phyloP scores from a whole-genome alignment of 2,888 invertebrate genomes.

The Cerastis rubricosa region DNA sequence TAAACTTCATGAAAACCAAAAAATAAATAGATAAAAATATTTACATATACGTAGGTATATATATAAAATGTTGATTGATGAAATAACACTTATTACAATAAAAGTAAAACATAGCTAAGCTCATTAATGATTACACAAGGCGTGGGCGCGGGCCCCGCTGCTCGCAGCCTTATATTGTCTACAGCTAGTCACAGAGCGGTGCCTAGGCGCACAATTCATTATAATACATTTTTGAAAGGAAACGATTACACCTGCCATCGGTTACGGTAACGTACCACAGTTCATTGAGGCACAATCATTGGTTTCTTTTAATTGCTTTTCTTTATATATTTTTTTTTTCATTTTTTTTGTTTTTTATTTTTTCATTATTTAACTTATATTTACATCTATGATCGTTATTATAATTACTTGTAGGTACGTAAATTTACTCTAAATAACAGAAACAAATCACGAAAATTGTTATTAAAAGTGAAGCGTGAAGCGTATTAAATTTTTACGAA shows the following conservation, averaged over 20 bases:
- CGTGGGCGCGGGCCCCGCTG: slow-evolving; percentile 83
- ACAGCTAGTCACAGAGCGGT: slow-evolving; percentile 77
- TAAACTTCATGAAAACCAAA: slow-evolving; percentile 88
- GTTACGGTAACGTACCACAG: slow-evolving; percentile 91
- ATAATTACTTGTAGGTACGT: slow-evolving; percentile 91
- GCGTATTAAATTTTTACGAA: slow-evolving; percentile 89
- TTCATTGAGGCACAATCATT: slow-evolving; percentile 91
- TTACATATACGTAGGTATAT: slow-evolving; percentile 85
- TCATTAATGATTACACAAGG: slow-evolving; percentile 90
- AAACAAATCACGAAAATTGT: slow-evolving; percentile 89
- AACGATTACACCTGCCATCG: slow-evolving; percentile 89
- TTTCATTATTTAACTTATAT: slow-evolving; percentile 77
- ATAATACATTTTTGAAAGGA: slow-evolving; percentile 83
- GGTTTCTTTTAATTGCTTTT: slow-evolving; percentile 90
- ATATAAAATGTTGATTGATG: slow-evolving; percentile 90
- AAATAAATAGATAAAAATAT: slow-evolving; percentile 90
- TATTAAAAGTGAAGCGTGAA: slow-evolving; percentile 90
- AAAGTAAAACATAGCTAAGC: slow-evolving; percentile 91
- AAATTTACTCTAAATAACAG: slow-evolving; percentile 91
- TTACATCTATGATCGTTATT: slow-evolving; percentile 88
- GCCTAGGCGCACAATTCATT: slow-evolving; percentile 84
- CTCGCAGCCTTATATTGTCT: slow-evolving; percentile 86
- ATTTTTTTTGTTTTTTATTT: slow-evolving; percentile 76
- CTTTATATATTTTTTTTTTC: slow-evolving; percentile 78
- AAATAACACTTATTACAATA: slow-evolving; percentile 89